Percentiles rank a stretch among this genome's conserved stretches.
Evolutionary conservation across 1,140 invertebrate genomes (phyloP).

Genomic region (Musca domestica): DNA sequence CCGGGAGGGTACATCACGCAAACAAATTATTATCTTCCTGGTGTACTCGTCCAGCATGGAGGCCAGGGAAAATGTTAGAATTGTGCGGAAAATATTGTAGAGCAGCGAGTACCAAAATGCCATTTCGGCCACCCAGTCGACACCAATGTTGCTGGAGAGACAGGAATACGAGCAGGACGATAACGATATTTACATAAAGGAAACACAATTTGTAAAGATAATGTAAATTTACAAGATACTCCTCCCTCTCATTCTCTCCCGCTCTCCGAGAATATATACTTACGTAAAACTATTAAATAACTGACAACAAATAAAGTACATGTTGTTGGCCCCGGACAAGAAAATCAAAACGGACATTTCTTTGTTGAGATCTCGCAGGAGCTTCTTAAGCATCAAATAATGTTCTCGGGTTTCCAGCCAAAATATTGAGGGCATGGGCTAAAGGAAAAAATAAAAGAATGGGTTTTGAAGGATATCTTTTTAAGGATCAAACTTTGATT

Average conservation of each 20-base stretch:
- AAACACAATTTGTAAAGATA: not conserved
- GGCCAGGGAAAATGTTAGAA: slow-evolving; percentile 60
- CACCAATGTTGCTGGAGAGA: slow-evolving; percentile 48
- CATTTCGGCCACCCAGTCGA: slow-evolving; percentile 44
- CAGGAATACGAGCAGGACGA: not conserved
- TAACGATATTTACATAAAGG: not conserved
- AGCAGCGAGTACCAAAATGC: slow-evolving; percentile 66
- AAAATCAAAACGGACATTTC: slow-evolving; percentile 50
- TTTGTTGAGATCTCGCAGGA: slow-evolving; percentile 65
- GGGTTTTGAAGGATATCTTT: no score
- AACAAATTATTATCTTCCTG: slow-evolving; percentile 56
- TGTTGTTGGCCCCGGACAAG: slow-evolving; percentile 44
- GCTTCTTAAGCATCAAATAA: slow-evolving; percentile 64
- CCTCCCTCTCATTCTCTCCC: no score
- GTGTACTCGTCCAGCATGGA: slow-evolving; percentile 65
- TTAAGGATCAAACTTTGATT: no score
- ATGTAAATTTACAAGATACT: not conserved
- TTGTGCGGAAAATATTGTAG: slow-evolving; percentile 61
- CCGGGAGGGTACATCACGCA: slow-evolving; percentile 60
- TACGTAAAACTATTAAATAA: slow-evolving; percentile 50
- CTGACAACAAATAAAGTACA: slow-evolving; percentile 52
- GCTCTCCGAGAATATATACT: slow-evolving; percentile 4
- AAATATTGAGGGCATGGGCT: slow-evolving; percentile 61
- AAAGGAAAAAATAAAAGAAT: slow-evolving; percentile 48
- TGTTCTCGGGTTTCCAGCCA: slow-evolving; percentile 54